These are phyloP conservation scores for Agriotes lineatus DNA, from an alignment of 2,888 invertebrate genomes.

Conservation along the genomic window DNA sequence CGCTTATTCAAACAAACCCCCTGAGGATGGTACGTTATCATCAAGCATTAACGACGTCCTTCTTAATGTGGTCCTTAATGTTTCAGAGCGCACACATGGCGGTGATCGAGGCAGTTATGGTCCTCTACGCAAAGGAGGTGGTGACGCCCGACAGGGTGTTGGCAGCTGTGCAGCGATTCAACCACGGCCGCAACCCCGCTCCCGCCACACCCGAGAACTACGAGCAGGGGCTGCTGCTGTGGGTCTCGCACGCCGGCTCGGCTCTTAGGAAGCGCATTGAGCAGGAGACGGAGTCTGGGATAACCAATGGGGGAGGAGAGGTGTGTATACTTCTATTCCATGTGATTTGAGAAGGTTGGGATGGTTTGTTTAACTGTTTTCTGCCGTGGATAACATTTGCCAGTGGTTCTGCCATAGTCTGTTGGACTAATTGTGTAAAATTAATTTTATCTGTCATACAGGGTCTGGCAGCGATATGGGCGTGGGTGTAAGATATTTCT, in stretches of 20 bases:
- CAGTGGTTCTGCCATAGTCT: no score
- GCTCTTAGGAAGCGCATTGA: slow-evolving; percentile 75
- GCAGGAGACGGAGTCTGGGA: slow-evolving; percentile 65
- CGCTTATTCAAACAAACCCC: slow-evolving; percentile 95
- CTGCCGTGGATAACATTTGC: no score
- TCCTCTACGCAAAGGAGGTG: slow-evolving; percentile 92
- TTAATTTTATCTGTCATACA: no score
- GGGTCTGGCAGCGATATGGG: no score
- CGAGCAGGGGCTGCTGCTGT: slow-evolving; percentile 87
- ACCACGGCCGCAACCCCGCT: slow-evolving; percentile 68
- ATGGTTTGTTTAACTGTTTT: slow-evolving; percentile 49
- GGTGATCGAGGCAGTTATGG: slow-evolving; percentile 96
- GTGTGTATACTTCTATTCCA: slow-evolving; percentile 41
- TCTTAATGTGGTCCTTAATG: slow-evolving; percentile 39
- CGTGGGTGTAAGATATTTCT: no score
- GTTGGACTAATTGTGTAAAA: no score
- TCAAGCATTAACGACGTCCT: slow-evolving; percentile 34
- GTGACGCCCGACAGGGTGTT: slow-evolving; percentile 89
- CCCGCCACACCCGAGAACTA: slow-evolving; percentile 71
- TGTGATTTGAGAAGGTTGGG: not conserved
- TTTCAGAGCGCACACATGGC: slow-evolving; percentile 94
- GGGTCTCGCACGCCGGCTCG: slow-evolving; percentile 90
- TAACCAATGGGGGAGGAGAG: slow-evolving; percentile 56
- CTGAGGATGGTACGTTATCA: slow-evolving; percentile 85
- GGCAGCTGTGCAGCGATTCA: slow-evolving; percentile 87